Evolutionary conservation across 2,113 vertebrate species (phyloP).

Genomic region (Macrotus californicus): DNA sequence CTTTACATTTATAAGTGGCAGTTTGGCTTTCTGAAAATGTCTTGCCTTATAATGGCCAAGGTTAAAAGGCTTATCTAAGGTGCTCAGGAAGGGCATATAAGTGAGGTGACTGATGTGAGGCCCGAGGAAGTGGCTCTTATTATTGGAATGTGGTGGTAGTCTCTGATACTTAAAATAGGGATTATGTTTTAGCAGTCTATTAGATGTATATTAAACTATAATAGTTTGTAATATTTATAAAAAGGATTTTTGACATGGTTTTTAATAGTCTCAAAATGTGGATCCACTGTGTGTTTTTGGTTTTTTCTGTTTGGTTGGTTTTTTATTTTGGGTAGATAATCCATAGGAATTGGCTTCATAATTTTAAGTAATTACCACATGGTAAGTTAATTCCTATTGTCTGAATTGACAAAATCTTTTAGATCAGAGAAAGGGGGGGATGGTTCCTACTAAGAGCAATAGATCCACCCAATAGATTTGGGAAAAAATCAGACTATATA

Average conservation of each 20-base stretch:
- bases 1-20: neutral
- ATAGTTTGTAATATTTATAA: neutral
- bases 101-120: neutral
- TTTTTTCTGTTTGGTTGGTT: neutral
- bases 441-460: neutral
- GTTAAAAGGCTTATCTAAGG: neutral
- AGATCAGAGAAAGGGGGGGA: neutral
- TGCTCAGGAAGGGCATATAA: neutral
- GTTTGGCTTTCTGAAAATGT: conserved; percentile 12
- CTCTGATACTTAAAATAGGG: neutral
- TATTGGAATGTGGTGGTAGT: neutral
- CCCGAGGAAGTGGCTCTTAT: neutral
- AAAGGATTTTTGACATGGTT: neutral
- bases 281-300: neutral
- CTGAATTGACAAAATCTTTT: neutral
- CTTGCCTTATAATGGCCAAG: neutral
- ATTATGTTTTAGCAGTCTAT: neutral
- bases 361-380: neutral
- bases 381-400: conserved; percentile 31
- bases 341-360: neutral
- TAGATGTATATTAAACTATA: neutral
- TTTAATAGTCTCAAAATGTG: conserved; percentile 7
- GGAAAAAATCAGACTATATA: neutral
- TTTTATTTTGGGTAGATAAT: neutral
- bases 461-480: neutral